A percentile compares a stretch with the other conserved stretches of the same genome.
phyloP scores from a whole-genome alignment of 2,888 invertebrate genomes.

The Clitarchus hookeri region DNA sequence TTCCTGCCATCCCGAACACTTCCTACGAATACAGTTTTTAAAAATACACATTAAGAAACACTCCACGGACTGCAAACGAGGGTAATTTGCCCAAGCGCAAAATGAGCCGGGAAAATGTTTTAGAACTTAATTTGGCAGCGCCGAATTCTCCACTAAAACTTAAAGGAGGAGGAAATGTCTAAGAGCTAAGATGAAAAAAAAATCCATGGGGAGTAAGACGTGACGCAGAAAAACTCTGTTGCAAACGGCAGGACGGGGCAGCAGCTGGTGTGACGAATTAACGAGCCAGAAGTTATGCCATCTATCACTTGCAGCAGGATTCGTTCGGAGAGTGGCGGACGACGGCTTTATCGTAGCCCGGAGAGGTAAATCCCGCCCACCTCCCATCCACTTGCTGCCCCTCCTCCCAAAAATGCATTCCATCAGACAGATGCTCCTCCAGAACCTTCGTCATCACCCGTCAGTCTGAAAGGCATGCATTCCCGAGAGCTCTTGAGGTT shows the following conservation, averaged over 20 bases:
- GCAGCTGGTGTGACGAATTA: conserved; percentile 10
- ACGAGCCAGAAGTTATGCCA: background rate
- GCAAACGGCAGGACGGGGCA: background rate
- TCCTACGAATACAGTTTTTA: background rate
- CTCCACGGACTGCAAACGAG: background rate
- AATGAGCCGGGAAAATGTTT: background rate
- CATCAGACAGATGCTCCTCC: background rate
- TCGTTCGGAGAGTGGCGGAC: background rate
- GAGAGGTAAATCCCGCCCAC: background rate
- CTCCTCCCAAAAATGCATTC: no score
- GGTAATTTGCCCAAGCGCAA: background rate
- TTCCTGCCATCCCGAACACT: background rate
- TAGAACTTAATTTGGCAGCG: background rate
- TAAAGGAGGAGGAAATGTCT: background rate
- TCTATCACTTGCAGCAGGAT: background rate
- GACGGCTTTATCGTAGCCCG: background rate
- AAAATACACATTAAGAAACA: background rate
- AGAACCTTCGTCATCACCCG: background rate
- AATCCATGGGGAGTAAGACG: background rate
- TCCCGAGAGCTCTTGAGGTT: no score
- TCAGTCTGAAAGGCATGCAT: background rate
- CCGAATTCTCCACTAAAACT: background rate
- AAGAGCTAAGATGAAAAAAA: background rate
- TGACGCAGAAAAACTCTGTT: background rate
- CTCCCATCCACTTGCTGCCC: background rate